These are phyloP conservation scores for Odiellus spinosus DNA, from an alignment of 2,888 invertebrate genomes.

Conservation along the genomic window DNA sequence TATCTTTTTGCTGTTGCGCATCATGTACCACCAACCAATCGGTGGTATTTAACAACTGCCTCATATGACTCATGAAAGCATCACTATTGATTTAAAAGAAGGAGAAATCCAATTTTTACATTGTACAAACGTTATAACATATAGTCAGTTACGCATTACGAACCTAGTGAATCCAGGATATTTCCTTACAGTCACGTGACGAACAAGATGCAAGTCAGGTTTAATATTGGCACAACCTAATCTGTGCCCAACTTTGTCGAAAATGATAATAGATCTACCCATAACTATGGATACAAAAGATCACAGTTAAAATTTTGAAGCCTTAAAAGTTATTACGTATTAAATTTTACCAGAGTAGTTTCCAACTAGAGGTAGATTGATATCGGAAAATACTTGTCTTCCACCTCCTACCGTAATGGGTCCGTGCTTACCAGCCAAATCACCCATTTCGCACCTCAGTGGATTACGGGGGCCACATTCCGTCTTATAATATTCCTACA, in stretches of 20 bases:
- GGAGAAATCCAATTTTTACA: not conserved
- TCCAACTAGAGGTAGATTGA: conserved; percentile 57
- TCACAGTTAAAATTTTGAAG: not conserved
- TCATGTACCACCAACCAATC: conserved; percentile 56
- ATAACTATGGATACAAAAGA: conserved; percentile 37
- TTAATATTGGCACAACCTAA: conserved; percentile 83
- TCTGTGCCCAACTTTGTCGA: conserved; percentile 48
- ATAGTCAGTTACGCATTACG: conserved; percentile 37
- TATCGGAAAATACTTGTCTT: conserved; percentile 61
- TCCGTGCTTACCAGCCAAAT: conserved; percentile 66
- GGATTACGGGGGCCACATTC: conserved; percentile 81
- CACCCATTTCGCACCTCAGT: conserved; percentile 76
- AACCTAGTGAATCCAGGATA: conserved; percentile 76
- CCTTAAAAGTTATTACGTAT: not conserved
- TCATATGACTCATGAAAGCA: conserved; percentile 64
- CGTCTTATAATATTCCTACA: conserved; percentile 61
- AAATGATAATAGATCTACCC: conserved; percentile 68
- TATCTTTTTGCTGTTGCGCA: conserved; percentile 33
- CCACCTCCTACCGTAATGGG: conserved; percentile 62
- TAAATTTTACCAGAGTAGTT: conserved; percentile 27
- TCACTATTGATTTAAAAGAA: conserved; percentile 39
- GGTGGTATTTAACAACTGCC: conserved; percentile 65
- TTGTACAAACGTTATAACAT: not conserved
- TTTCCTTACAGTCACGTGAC: conserved; percentile 69
- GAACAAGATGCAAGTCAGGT: conserved; percentile 75